Evolutionary conservation across 35 echinoderm and acorn worm genomes (phyloP), one percentile per base, ranked within the genome.

Genomic region (Chiridota heheva): DNA sequence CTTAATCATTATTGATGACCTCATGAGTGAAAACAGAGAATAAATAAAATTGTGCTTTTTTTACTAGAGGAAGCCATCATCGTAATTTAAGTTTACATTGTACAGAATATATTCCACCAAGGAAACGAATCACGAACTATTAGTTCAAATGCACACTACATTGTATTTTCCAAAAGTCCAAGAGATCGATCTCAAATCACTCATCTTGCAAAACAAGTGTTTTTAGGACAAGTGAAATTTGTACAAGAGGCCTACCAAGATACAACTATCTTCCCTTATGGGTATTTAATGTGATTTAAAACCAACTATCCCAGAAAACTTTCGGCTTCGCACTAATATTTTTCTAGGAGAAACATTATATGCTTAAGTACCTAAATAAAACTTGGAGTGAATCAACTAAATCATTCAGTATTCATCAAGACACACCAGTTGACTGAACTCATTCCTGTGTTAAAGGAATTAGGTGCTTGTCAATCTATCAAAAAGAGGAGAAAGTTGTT

Each of bases 91-190:
- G 68, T 92, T 20, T 82, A 69, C 26, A 91, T 91, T 41, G 45
- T 76, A 67, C 88, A 91, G 72, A 91, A 91, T 79, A 58, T 90
- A 22, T 90, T 91, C 73, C 75, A 91, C 32, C 34, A 56, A 5
- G 73, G 83, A 36, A 86, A 87, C 30, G 84, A 92, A 53, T 70
- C 70, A 17, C 7, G 89, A 36, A 92, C 86, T 40, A 91, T 91
- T 5, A 88, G 51, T 36, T 55, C 82, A 15, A 88, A 88, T 42
- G 44, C 78, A 36, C 63, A 88, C 20, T 81, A 71, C 56, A 77
- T 91, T 15, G 73, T 79, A 25, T 28, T 86, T 10, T 84, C 81
- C 44, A 86, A 86, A 72, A 86, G 81, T 57, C 81, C 89, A 0
- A 49, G 89, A 40, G 89, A 91, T 44, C 51, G 66, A 72, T 60